A percentile compares a stretch with the other conserved stretches of the same genome.
These are phyloP conservation scores for Pyralis farinalis DNA, from an alignment of 2,888 invertebrate species.

Conservation along the genomic window DNA sequence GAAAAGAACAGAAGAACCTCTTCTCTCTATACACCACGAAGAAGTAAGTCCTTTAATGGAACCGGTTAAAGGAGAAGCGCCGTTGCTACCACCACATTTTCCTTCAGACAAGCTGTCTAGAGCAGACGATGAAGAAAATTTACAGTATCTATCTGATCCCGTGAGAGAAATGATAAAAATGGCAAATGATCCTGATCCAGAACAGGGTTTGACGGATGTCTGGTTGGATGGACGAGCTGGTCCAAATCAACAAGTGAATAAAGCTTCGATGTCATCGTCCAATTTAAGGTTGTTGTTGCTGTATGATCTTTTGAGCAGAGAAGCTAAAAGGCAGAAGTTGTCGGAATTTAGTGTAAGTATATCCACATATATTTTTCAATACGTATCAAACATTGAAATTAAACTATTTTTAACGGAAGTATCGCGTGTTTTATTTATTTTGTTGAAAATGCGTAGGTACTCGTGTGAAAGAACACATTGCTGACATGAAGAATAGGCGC, in stretches of 20 bases:
- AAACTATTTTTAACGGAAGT: too few species aligned
- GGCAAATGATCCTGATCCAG: slow-evolving; percentile 57
- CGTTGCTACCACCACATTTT: slow-evolving; percentile 54
- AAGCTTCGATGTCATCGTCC: slow-evolving; percentile 78
- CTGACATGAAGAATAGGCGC: too few species aligned
- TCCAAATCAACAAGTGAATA: slow-evolving; percentile 49
- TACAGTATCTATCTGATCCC: slow-evolving; percentile 65
- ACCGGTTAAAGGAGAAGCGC: slow-evolving; percentile 33
- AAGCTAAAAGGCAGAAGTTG: slow-evolving; percentile 82
- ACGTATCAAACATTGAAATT: too few species aligned
- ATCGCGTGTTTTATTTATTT: too few species aligned
- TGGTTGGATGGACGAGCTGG: slow-evolving; percentile 55
- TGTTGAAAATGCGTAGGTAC: too few species aligned
- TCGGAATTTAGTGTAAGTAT: slow-evolving; percentile 81
- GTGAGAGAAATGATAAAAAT: slow-evolving; percentile 65
- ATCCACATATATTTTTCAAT: too few species aligned
- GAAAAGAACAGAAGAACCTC: slow-evolving; percentile 45
- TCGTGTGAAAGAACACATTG: too few species aligned
- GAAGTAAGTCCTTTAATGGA: slow-evolving; percentile 62
- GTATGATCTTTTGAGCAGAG: slow-evolving; percentile 84
- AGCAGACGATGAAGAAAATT: slow-evolving; percentile 59
- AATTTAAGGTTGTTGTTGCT: slow-evolving; percentile 81
- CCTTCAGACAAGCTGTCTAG: slow-evolving; percentile 45
- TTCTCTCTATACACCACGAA: slow-evolving; percentile 54
- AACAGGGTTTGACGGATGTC: slow-evolving; percentile 50